phyloP scores from a whole-genome alignment of 2,888 invertebrate species.

The Hirtodrosophila duncani region DNA sequence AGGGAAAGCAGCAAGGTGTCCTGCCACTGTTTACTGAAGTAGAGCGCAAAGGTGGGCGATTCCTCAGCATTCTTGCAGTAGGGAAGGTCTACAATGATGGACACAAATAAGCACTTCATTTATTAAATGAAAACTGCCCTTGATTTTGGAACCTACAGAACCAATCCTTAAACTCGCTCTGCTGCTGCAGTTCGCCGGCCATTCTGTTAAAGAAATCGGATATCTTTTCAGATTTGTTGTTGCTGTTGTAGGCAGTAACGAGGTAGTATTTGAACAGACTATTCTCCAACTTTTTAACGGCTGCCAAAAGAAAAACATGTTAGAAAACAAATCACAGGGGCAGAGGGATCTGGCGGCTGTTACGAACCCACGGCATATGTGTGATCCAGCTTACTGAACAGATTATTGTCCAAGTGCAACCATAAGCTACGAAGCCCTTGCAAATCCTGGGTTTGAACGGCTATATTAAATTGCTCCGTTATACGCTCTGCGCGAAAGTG shows the following conservation, averaged over 20 bases:
- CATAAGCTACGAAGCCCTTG: conserved; percentile 90
- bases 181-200: conserved; percentile 91
- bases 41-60: conserved; percentile 89
- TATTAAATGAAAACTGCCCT: background rate
- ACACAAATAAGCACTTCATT: background rate
- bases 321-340: background rate
- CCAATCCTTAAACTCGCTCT: conserved; percentile 98
- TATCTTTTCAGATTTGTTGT: conserved; percentile 90
- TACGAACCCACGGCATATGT: conserved; percentile 89
- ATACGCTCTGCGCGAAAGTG: conserved; percentile 94
- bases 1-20: conserved; percentile 93
- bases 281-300: conserved; percentile 90
- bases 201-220: conserved; percentile 93
- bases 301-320: conserved; percentile 74
- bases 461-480: conserved; percentile 89
- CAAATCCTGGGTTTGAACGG: conserved; percentile 88
- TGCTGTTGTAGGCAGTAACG: conserved; percentile 89
- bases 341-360: conserved; percentile 40
- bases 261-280: conserved; percentile 93
- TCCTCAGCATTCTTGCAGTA: conserved; percentile 95
- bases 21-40: conserved; percentile 96
- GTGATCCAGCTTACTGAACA: conserved; percentile 93
- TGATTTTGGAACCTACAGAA: conserved; percentile 85
- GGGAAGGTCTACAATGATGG: conserved; percentile 86
- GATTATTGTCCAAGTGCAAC: conserved; percentile 90